A percentile compares a stretch with the other conserved stretches of the same genome.
Conservation (phyloP, 2,113 vertebrate species). For the Mesembrinibis cayennensis region DNA sequence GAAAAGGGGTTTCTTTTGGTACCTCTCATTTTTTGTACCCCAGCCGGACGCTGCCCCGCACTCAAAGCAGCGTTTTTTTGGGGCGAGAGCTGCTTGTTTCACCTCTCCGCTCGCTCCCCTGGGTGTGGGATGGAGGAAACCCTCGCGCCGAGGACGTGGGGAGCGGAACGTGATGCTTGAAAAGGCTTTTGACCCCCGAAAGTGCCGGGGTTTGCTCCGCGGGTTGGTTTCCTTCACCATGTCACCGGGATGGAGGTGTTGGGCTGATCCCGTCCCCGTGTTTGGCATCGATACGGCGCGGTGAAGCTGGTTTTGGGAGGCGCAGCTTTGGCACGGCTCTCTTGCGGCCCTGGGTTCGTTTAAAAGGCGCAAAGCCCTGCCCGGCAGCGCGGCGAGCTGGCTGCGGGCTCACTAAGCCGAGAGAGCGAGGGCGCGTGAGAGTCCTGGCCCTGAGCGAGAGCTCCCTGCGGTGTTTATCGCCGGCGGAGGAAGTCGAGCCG, state of each 20-base stretch:
- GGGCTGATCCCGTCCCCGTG: not conserved
- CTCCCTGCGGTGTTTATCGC: not conserved
- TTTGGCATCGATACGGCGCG: fast-evolving
- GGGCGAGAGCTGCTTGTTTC: not conserved
- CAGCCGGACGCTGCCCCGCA: not conserved
- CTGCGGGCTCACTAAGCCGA: not conserved
- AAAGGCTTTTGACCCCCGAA: not conserved
- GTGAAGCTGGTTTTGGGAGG: not conserved
- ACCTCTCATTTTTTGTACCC: not conserved
- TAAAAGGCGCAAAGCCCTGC: not conserved
- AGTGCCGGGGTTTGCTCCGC: not conserved
- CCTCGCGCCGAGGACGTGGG: not conserved
- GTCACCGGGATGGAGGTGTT: too few relatives aligned
- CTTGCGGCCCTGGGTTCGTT: not conserved
- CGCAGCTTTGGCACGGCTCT: fast-evolving
- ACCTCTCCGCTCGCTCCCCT: not conserved
- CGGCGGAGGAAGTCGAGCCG: not conserved
- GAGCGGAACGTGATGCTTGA: too few relatives aligned
- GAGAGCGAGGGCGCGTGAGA: not conserved
- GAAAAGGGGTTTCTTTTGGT: not conserved
- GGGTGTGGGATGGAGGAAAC: not conserved
- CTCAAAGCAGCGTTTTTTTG: not conserved
- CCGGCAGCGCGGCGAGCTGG: not conserved
- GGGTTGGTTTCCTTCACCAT: not conserved
- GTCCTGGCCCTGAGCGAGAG: not conserved